These are phyloP conservation scores for Sebastes umbrosus DNA, from an alignment of 2,797 vertebrate species.

Conservation along the genomic window DNA sequence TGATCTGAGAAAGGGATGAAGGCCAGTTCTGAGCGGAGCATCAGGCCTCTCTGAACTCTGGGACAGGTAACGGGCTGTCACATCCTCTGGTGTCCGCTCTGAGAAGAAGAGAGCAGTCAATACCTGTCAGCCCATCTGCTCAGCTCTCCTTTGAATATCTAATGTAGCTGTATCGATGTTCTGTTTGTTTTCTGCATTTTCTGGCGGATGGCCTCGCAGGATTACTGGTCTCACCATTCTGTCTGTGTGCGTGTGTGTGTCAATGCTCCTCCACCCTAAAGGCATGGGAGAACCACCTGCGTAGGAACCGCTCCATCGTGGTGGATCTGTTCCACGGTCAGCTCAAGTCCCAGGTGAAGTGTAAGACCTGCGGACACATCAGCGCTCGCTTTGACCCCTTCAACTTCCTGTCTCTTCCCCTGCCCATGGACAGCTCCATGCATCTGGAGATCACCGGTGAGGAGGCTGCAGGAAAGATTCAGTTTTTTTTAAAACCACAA, in stretches of 20 bases:
- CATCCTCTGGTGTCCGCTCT: not conserved
- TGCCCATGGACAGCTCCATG: conserved; percentile 99
- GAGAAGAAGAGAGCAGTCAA: not conserved
- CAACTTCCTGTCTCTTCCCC: conserved; percentile 97
- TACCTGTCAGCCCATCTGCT: not conserved
- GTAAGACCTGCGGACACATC: conserved; percentile 98
- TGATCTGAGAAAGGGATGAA: not conserved
- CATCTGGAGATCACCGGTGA: conserved; percentile 98
- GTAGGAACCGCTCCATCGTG: conserved; percentile 96
- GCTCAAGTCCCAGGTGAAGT: conserved; percentile 98
- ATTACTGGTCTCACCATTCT: not conserved
- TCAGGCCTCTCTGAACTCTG: not conserved
- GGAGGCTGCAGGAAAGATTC: conserved; percentile 2
- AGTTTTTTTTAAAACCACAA: not conserved
- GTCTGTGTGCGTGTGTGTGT: not conserved
- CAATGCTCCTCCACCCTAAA: conserved; percentile 48
- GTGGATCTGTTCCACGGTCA: conserved; percentile 99
- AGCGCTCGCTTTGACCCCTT: conserved; percentile 98
- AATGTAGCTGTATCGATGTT: conserved; percentile 11
- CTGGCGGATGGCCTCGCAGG: conserved; percentile 5
- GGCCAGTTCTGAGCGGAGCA: not conserved
- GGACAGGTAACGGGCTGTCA: not conserved
- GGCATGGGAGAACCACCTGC: conserved; percentile 99
- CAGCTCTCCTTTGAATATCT: not conserved
- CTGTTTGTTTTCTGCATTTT: not conserved